Evolutionary conservation across 1,140 invertebrate species (phyloP).

Genomic region (Glomeris maerens): DNA sequence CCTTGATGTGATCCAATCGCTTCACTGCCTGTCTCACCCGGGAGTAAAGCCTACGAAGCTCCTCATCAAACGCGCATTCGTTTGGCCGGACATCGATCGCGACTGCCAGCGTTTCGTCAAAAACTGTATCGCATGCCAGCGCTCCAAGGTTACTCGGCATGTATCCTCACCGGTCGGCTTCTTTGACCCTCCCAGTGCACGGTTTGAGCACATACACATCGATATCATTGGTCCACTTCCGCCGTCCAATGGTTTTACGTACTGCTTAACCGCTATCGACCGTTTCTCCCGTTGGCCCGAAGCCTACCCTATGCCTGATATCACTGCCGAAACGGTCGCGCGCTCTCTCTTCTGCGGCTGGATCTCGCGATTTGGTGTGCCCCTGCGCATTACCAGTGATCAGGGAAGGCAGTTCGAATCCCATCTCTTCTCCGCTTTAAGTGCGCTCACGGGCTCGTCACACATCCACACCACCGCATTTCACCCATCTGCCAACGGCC

Average conservation of each 20-base stretch:
- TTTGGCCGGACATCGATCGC: conserved; percentile 30
- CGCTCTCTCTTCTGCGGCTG: conserved; percentile 24
- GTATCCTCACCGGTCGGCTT: conserved; percentile 14
- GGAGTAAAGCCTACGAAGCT: conserved; percentile 18
- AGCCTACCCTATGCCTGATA: conserved; percentile 27
- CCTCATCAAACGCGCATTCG: conserved; percentile 26
- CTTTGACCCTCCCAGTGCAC: conserved; percentile 17
- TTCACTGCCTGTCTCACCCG: conserved; percentile 23
- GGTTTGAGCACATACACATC: conserved; percentile 33
- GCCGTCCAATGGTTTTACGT: conserved; percentile 21
- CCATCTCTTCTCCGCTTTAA: conserved; percentile 20
- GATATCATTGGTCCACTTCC: conserved; percentile 36
- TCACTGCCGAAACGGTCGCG: conserved; percentile 26
- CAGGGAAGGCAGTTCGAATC: conserved; percentile 33
- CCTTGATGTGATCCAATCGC: conserved; percentile 17
- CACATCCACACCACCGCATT: conserved; percentile 25
- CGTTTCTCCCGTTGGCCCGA: conserved; percentile 33
- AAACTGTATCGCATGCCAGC: conserved; percentile 19
- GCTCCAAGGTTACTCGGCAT: conserved; percentile 17
- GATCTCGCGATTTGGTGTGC: conserved; percentile 26
- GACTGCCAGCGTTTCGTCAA: conserved; percentile 16
- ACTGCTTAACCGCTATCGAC: conserved; percentile 32
- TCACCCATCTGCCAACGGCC: conserved; percentile 26
- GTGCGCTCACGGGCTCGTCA: conserved; percentile 9
- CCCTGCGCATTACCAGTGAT: conserved; percentile 26